These are phyloP conservation scores for Drosophila nebulosa DNA, from an alignment of 1,140 invertebrate genomes.

Conservation along the genomic window DNA sequence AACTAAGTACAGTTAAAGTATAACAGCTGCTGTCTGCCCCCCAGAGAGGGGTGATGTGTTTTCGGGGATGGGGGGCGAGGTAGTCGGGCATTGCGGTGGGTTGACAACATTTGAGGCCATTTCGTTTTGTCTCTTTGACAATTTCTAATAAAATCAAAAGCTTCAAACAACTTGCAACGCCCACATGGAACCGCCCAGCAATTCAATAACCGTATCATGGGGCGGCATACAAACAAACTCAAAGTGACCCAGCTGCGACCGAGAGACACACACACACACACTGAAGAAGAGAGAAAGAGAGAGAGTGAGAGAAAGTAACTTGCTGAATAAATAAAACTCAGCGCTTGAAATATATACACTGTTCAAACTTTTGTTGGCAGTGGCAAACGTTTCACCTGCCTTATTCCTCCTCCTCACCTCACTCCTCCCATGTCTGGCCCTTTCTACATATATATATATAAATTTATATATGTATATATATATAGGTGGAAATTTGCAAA, in stretches of 20 bases:
- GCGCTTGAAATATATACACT: constrained; percentile 45
- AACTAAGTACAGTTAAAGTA: constrained; percentile 6
- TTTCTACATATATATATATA: constrained; percentile 12
- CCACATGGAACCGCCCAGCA: constrained; percentile 25
- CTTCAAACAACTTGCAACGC: constrained; percentile 39
- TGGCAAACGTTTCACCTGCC: constrained; percentile 50
- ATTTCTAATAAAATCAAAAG: constrained; percentile 78
- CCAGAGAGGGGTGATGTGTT: not conserved
- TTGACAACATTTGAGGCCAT: constrained; percentile 46
- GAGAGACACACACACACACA: constrained; percentile 14
- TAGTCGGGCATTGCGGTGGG: not conserved
- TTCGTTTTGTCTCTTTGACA: constrained; percentile 51
- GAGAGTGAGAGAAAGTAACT: constrained; percentile 39
- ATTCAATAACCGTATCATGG: constrained; percentile 59
- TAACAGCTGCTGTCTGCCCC: constrained; percentile 6
- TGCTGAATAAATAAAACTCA: constrained; percentile 65
- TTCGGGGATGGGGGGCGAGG: not conserved
- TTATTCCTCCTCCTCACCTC: not conserved
- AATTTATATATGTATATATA: constrained; percentile 7
- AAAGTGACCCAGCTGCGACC: constrained; percentile 40
- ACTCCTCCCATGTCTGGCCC: constrained; percentile 3
- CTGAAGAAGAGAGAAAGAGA: not conserved
- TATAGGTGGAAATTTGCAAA: constrained; percentile 66
- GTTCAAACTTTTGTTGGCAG: constrained; percentile 55
- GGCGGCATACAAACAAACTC: constrained; percentile 42